These are phyloP conservation scores for Tinamus guttatus DNA, from an alignment of 2,113 vertebrate species.

Conservation along the genomic window DNA sequence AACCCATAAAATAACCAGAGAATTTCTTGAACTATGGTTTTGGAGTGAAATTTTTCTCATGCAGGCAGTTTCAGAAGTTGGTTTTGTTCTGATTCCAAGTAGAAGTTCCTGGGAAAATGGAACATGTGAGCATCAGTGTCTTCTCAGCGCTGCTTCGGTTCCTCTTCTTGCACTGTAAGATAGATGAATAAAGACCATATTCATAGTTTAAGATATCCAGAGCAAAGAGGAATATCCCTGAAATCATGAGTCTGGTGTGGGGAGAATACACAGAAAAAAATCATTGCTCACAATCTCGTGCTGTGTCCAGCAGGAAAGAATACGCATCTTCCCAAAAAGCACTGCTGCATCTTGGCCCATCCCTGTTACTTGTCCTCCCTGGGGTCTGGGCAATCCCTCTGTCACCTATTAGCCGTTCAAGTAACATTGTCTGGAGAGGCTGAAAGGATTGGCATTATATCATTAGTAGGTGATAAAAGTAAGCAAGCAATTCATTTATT, in stretches of 20 bases:
- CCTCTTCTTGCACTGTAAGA: background rate
- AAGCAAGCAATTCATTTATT: background rate
- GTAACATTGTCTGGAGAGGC: background rate
- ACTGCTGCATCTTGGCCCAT: background rate
- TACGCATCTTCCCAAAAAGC: background rate
- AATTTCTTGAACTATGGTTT: slow-evolving; percentile 17
- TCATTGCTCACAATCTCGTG: background rate
- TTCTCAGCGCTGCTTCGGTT: background rate
- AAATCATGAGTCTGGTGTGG: background rate
- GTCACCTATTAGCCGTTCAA: background rate
- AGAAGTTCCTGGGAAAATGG: slow-evolving; percentile 21
- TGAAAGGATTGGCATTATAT: background rate
- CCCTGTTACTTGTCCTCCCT: background rate
- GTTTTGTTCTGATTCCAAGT: slow-evolving; percentile 36
- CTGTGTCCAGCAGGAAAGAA: background rate
- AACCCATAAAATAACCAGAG: background rate
- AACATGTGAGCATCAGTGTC: background rate
- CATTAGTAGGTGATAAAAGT: background rate
- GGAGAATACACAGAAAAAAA: background rate
- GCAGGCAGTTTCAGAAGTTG: background rate
- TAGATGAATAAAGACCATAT: background rate
- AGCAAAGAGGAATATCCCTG: background rate
- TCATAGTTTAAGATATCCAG: background rate
- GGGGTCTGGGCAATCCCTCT: background rate
- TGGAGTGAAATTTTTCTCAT: slow-evolving; percentile 14